Base-by-base conservation (phyloP, 1,140 invertebrate species). In the Meloidogyne hapla region DNA sequence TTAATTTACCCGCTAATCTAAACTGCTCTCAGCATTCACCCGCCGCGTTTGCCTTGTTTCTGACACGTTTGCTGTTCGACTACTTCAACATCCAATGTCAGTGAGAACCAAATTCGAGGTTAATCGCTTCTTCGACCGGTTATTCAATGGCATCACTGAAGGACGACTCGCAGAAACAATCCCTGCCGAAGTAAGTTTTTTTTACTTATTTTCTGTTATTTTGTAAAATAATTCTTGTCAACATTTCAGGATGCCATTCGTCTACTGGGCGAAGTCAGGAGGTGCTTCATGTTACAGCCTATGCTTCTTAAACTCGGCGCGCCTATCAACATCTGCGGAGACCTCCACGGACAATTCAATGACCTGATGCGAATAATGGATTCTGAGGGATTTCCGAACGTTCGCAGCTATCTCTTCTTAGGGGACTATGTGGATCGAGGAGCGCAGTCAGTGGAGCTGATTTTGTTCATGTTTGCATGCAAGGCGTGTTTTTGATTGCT, bases 261-360 rank as follows among this genome's bases (percentile, higher is more conserved):
- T 21, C 48, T 56, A 56, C 48, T 56, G 12, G 4, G 2, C 48
- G 48, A 56, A n/a, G 48, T 21, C 0, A 56, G n/a, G 6, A 56
- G 48, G 6, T n/a, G 18, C 48, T 56, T 70, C 28, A n/a, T 9
- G n/a, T 1, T 10, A 4, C 63, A 77, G 10, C 66, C 75, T 6
- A 65, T 26, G 65, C 63, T 75, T 42, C n/a, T 89, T 10, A 87
- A 88, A 77, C 65, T 89, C 33, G 78, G 81, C 26, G 75, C 85
- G 2, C 88, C 88, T 23, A 77, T 89, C 13, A 87, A 84, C 73
- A 86, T 90, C 8, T 89, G 88, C 86, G 89, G 89, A 25, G 89
- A 90, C 80, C 88, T 90, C 40, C 89, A 90, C 83, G 89, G 89
- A 67, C 89, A 90, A 81, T 90, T 88, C 79, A 88, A 88, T 83